Evolutionary conservation across 2,797 vertebrate species (phyloP).

Genomic region (Manis crassicaudata): DNA sequence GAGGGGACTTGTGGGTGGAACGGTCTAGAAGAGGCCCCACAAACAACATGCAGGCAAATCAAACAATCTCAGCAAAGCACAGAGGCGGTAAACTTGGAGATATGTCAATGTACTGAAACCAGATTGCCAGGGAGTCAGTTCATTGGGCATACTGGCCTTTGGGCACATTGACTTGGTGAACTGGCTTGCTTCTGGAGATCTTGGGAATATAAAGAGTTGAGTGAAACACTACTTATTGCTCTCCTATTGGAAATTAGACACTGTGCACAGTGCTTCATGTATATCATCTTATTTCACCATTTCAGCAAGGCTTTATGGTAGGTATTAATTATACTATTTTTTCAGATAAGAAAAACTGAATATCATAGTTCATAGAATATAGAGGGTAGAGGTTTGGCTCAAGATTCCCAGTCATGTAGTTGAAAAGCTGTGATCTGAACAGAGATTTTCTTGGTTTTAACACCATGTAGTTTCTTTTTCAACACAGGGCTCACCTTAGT

Average conservation of each 20-base stretch:
- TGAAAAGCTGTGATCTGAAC: neutral
- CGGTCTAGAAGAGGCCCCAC: neutral
- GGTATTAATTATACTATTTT: neutral
- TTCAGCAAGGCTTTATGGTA: neutral
- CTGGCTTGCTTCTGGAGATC: neutral
- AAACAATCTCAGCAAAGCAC: neutral
- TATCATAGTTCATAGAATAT: neutral
- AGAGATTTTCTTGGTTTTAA: neutral
- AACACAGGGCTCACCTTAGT: neutral
- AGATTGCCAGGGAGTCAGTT: constrained; percentile 18
- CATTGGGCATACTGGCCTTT: neutral
- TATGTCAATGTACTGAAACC: neutral
- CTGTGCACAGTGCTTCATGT: neutral
- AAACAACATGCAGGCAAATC: neutral
- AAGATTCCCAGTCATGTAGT: neutral
- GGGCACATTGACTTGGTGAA: neutral
- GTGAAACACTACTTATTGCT: neutral
- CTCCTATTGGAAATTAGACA: neutral
- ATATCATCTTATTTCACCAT: neutral
- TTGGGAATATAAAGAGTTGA: neutral
- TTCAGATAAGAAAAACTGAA: neutral
- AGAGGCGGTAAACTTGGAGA: neutral
- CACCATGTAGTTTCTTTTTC: neutral
- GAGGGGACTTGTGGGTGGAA: neutral
- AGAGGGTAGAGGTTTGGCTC: neutral